Base-by-base conservation (phyloP, 2,797 vertebrate species). In the Apogon talboti region DNA sequence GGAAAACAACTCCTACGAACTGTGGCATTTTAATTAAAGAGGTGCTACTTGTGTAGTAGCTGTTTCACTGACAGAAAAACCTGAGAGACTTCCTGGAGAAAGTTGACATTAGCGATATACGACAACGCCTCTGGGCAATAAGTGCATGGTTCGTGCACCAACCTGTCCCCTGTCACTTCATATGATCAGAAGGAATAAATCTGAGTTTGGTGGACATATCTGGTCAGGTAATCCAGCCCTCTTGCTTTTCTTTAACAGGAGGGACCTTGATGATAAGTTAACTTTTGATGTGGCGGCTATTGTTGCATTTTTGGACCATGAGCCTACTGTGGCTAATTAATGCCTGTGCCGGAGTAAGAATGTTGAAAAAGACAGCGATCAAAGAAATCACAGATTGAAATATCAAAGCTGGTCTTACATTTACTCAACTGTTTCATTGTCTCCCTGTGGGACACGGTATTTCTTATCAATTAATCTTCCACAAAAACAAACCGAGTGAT, bases 21-120 rank as follows among this genome's bases (percentile, higher is more conserved):
- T 37, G 24, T 56, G 74, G 60, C 68, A 65, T 62, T 65, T 72
- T 82, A 68, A 78, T 82, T 79, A 78, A 73, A 76, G 69, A 64
- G 71, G 21, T 58, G 54, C 37, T 45, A 65, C 60, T 64, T 69
- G 37, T 66, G 24, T 44, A 49, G 52, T 41, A 46, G 59, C 62
- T 59, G 54, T 47, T 69, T 19, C 58, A 61, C 53, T 58, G 21
- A 76, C 57, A 67, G 40, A 38, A 60, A 66, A 69, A 54, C 56
- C 37, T 33, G 33, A 61, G 8, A 47, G 51, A 60, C 52, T 78
- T 82, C 45, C 54, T 65, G 66, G 54, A 61, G 63, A 81, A 74
- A 74, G 64, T 76, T 76, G 65, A 84, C 69, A 74, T 76, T 63
- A 69, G 63, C 49, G 44, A 46, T 68, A 58, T 57, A 73, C 10